These are phyloP conservation scores for Solen grandis DNA, from an alignment of 1,140 invertebrate species.

Conservation along the genomic window DNA sequence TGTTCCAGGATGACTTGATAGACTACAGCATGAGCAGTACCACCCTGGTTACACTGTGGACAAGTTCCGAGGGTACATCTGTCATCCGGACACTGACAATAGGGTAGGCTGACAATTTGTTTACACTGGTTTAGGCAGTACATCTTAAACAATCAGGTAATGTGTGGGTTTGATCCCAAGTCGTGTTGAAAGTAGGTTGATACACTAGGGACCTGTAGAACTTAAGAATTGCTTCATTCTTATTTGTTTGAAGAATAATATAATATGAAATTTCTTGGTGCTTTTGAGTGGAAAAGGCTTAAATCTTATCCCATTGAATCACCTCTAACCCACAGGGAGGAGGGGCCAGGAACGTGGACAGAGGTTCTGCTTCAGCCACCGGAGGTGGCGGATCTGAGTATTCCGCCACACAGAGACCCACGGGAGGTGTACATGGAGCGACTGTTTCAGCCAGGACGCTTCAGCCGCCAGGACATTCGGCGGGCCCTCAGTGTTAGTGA, in stretches of 20 bases:
- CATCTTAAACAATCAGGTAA: too few species aligned
- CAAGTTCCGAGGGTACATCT: constrained; percentile 83
- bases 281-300: too few species aligned
- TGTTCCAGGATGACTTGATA: constrained; percentile 83
- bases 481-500: constrained; percentile 88
- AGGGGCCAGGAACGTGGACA: constrained; percentile 49
- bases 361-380: constrained; percentile 68
- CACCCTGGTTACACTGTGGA: constrained; percentile 87
- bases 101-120: too few species aligned
- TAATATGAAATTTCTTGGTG: too few species aligned
- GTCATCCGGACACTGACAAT: constrained; percentile 79
- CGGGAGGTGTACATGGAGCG: constrained; percentile 88
- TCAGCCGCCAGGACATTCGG: constrained; percentile 88
- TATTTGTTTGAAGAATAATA: too few species aligned
- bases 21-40: constrained; percentile 85
- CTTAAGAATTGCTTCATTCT: too few species aligned
- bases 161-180: too few species aligned
- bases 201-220: too few species aligned
- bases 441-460: constrained; percentile 90
- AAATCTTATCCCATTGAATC: too few species aligned
- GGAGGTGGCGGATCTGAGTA: constrained; percentile 65
- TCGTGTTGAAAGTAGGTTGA: too few species aligned
- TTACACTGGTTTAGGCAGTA: too few species aligned
- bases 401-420: constrained; percentile 81
- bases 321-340: too few species aligned